Percentiles rank a stretch among this genome's conserved stretches.
Evolutionary conservation across 2,888 invertebrate genomes (phyloP).

Genomic region (Heterodera filipjevi): DNA sequence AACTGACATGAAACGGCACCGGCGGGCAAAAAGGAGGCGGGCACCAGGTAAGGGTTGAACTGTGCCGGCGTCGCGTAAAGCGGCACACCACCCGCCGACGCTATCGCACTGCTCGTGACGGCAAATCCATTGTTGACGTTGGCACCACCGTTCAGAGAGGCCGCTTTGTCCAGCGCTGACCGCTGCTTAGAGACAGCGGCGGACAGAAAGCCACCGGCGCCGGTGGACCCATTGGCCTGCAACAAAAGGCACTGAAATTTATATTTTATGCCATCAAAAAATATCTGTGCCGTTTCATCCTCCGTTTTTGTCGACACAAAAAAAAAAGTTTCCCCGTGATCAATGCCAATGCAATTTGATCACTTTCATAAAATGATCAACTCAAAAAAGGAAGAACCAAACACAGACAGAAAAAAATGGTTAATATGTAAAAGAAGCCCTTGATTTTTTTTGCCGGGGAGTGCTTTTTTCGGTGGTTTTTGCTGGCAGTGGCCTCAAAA

Average conservation of each 20-base stretch:
- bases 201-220: background rate
- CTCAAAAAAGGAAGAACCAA: background rate
- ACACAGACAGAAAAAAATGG: background rate
- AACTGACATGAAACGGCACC: constrained; percentile 35
- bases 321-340: no score
- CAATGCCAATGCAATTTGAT: no score
- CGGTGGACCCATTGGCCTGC: constrained; percentile 5
- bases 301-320: no score
- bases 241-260: background rate
- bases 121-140: constrained; percentile 35
- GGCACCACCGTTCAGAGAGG: background rate
- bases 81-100: constrained; percentile 27
- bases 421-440: background rate
- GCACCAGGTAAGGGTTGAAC: constrained; percentile 47
- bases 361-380: no score
- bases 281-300: no score
- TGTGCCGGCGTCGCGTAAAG: constrained; percentile 39
- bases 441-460: background rate
- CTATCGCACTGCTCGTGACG: constrained; percentile 15
- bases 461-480: no score
- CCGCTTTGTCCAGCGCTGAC: constrained; percentile 5
- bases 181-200: constrained; percentile 16
- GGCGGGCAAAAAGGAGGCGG: constrained; percentile 32
- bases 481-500: background rate
- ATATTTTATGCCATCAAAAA: background rate